These are phyloP conservation scores for Drosophila saltans DNA, from an alignment of 1,140 invertebrate species.

Conservation along the genomic window DNA sequence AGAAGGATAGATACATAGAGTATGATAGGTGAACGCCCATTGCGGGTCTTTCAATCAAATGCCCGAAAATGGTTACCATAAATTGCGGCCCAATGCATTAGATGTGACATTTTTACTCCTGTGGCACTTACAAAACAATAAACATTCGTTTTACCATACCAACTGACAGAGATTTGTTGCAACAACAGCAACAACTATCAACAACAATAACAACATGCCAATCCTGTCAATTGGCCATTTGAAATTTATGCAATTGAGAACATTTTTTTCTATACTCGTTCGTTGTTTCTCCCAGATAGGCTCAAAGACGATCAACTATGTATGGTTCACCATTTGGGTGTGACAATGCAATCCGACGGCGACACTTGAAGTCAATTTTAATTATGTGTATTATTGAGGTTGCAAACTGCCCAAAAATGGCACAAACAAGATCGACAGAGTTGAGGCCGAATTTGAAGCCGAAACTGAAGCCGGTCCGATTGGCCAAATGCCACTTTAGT, in stretches of 20 bases:
- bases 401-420: constrained; percentile 69
- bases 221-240: constrained; percentile 60
- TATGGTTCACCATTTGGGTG: constrained; percentile 45
- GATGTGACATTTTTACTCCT: constrained; percentile 48
- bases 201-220: constrained; percentile 26
- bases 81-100: constrained; percentile 71
- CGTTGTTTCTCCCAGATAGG: not conserved
- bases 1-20: not conserved
- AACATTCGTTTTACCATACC: constrained; percentile 75
- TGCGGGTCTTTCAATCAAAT: constrained; percentile 73
- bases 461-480: not conserved
- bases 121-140: constrained; percentile 79
- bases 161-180: constrained; percentile 77
- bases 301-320: constrained; percentile 29
- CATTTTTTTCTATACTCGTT: constrained; percentile 13
- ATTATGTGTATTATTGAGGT: constrained; percentile 68
- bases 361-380: constrained; percentile 79
- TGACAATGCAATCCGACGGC: constrained; percentile 56
- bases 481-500: constrained; percentile 13
- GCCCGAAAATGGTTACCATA: constrained; percentile 72
- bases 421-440: constrained; percentile 47
- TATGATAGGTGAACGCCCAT: constrained; percentile 68
- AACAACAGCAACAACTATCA: constrained; percentile 46
- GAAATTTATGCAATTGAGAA: constrained; percentile 72
- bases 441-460: not conserved